Evolutionary conservation across 2,888 invertebrate genomes (phyloP).

Genomic region (Parthenolecanium corni): DNA sequence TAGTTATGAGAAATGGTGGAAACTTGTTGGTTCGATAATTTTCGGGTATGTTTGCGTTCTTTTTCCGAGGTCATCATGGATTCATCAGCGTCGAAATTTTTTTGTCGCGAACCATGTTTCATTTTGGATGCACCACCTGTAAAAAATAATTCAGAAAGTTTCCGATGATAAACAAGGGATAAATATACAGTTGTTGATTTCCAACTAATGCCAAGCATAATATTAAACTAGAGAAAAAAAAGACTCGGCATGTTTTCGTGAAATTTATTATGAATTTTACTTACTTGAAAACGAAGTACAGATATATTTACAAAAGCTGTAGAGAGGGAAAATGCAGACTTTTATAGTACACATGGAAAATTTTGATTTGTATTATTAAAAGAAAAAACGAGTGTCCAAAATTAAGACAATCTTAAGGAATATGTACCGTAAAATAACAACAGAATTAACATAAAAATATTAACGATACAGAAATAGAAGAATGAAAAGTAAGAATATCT

Average conservation of each 20-base stretch:
- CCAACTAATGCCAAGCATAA: too few species aligned
- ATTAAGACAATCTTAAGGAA: slow-evolving; percentile 3
- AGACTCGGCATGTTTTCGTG: too few species aligned
- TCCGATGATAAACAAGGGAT: background rate
- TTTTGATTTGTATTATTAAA: background rate
- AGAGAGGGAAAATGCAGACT: background rate
- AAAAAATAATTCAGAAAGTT: slow-evolving; percentile 2
- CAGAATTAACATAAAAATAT: background rate
- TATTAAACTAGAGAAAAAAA: too few species aligned
- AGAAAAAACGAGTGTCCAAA: background rate
- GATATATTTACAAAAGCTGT: background rate
- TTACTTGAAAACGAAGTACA: background rate
- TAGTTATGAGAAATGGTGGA: slow-evolving; percentile 74
- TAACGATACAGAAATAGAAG: background rate
- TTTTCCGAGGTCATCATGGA: slow-evolving; percentile 35
- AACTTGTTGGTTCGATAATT: slow-evolving; percentile 45
- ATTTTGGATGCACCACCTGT: slow-evolving; percentile 11
- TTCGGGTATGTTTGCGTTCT: slow-evolving; percentile 11
- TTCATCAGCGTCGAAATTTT: slow-evolving; percentile 58
- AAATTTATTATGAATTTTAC: too few species aligned
- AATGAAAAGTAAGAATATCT: too few species aligned
- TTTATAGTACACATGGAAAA: background rate
- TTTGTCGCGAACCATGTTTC: slow-evolving; percentile 47
- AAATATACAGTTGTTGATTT: background rate
- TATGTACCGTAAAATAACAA: background rate